A percentile compares a stretch with the other conserved stretches of the same genome.
These are phyloP conservation scores for Drymonia ruficornis DNA, from an alignment of 2,888 invertebrate genomes.

Conservation along the genomic window DNA sequence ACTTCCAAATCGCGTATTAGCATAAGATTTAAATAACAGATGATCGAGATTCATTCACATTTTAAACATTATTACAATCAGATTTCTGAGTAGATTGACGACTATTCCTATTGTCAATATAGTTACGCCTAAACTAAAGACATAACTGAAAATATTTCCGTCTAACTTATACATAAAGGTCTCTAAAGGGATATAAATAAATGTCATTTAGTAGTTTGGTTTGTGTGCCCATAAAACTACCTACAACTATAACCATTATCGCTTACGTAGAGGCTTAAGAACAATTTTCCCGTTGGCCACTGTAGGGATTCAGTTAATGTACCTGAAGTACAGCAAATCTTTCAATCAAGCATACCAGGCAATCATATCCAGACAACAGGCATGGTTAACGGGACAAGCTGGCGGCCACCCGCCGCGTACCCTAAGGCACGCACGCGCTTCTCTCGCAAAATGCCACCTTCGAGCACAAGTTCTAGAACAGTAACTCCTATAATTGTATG, in stretches of 20 bases:
- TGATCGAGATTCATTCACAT: slow-evolving; percentile 27
- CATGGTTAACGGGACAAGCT: slow-evolving; percentile 58
- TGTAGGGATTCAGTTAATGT: slow-evolving; percentile 17
- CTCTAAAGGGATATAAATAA: too few relatives aligned
- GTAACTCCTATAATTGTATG: slow-evolving; percentile 56
- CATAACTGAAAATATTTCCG: too few relatives aligned
- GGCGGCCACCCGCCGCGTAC: slow-evolving; percentile 70
- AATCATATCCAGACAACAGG: slow-evolving; percentile 61
- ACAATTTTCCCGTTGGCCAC: not conserved
- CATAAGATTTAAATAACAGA: slow-evolving; percentile 30
- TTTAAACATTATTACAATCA: not conserved
- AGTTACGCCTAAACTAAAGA: too few relatives aligned
- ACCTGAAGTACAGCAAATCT: slow-evolving; percentile 35
- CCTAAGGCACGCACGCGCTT: slow-evolving; percentile 71
- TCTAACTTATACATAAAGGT: too few relatives aligned
- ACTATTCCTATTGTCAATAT: too few relatives aligned
- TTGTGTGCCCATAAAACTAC: too few relatives aligned
- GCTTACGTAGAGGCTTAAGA: not conserved
- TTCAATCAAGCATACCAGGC: slow-evolving; percentile 53
- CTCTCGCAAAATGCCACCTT: slow-evolving; percentile 52
- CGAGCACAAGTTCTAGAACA: slow-evolving; percentile 48
- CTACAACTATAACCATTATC: too few relatives aligned
- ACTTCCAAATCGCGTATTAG: slow-evolving; percentile 35
- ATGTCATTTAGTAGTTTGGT: too few relatives aligned
- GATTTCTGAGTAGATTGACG: not conserved